Base-by-base conservation (phyloP, 2,888 invertebrate genomes). In the Mongoloraphidia duomilia region DNA sequence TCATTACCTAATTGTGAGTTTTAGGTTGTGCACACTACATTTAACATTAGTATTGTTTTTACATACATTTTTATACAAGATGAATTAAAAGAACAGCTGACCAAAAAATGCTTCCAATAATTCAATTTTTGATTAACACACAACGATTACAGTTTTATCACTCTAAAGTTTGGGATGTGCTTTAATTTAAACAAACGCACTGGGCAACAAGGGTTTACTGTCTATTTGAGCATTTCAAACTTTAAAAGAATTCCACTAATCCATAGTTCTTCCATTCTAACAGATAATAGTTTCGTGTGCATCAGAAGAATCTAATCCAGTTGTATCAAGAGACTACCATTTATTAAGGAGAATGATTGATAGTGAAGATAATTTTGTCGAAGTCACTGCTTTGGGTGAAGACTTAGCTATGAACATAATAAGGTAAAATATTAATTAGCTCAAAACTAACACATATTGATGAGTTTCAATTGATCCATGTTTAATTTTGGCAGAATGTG, bases 371-470 rank as follows among this genome's bases (percentile, higher is more conserved):
- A 86, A 87, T 62, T 94, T 94, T 59, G 76, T 95, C 10, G 88
- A 92, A 71, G 92, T 95, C 0, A 83, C 80, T 4, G 86, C 89
- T 4, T 69, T 97, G 3, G 96, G 95, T 0, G 90, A 94, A 65
- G 91, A 94, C 47, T 69, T 97, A 34, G 95, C 95, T 1, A 90
- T 90, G 80, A 85, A 89, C 62, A 93, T 97, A 9, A 80, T 93
- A 50, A 83, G 81, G 81, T 80, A 63, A 70, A 13, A 10, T 12
- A 34, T 36, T 13, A 36, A 9, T n/a, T 11, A 17, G 9, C 33
- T 12, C 6, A 13, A 26, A 11, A 33, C 10, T 9, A 13, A 10
- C 35, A 9, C n/a, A 13, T 2, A 14, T 6, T 26, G 44, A 34
- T 34, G n/a, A 35, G 34, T n/a, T 34, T 44, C 34, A 36, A 9